phyloP scores from a whole-genome alignment of 35 echinoderm and acorn worm genomes.

The Hemicentrotus pulcherrimus region DNA sequence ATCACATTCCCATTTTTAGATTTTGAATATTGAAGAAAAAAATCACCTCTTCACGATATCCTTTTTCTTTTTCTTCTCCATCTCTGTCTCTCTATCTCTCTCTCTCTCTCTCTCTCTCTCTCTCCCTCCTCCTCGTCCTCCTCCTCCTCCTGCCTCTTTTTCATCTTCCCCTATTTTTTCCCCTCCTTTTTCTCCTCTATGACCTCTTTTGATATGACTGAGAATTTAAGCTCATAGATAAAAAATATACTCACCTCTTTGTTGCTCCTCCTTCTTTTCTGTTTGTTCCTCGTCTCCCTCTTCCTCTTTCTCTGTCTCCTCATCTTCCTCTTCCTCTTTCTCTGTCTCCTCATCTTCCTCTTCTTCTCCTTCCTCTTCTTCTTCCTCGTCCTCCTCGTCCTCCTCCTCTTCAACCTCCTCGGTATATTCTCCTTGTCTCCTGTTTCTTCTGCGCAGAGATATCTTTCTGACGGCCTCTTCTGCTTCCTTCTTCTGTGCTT shows the following conservation, averaged over 20 bases:
- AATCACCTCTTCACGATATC: too few relatives aligned
- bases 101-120: neutral
- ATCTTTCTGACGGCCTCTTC: constrained; percentile 39
- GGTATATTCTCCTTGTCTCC: constrained; percentile 36
- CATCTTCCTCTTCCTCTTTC: neutral
- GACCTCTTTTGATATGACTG: too few relatives aligned
- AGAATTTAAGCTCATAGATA: neutral
- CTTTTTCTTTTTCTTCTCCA: neutral
- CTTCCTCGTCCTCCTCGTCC: neutral
- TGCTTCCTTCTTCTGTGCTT: constrained; percentile 51
- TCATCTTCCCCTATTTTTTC: too few relatives aligned
- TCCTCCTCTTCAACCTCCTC: constrained; percentile 38
- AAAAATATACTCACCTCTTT: neutral
- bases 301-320: neutral
- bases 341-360: neutral
- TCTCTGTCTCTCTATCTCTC: neutral
- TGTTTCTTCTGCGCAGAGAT: constrained; percentile 27
- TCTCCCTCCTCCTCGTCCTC: too few relatives aligned
- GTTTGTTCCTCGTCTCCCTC: neutral
- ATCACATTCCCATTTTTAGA: too few relatives aligned
- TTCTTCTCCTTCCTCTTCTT: constrained; percentile 45
- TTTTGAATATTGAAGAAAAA: too few relatives aligned
- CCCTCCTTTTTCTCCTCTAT: too few relatives aligned
- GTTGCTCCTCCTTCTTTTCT: neutral
- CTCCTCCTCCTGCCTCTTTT: too few relatives aligned